Evolutionary conservation across 2,888 invertebrate genomes (phyloP).

Genomic region (Timema cristinae): DNA sequence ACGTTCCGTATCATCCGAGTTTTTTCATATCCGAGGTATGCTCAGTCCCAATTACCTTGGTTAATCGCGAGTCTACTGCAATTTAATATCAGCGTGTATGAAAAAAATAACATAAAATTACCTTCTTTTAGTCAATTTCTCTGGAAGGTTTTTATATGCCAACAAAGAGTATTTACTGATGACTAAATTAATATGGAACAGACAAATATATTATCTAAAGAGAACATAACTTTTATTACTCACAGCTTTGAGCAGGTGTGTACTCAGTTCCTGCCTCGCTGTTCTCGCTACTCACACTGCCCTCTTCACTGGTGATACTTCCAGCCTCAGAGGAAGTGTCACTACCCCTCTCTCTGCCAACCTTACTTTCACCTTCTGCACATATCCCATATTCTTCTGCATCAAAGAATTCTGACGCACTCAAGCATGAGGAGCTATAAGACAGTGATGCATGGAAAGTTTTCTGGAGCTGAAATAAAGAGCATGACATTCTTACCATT

Average conservation of each 20-base stretch:
- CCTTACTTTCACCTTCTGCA: conserved; percentile 39
- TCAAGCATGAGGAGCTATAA: conserved; percentile 72
- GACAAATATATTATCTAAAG: too few species aligned
- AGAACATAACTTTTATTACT: conserved; percentile 25
- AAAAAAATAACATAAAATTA: too few species aligned
- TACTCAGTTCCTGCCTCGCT: conserved; percentile 54
- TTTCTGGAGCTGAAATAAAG: conserved; percentile 23
- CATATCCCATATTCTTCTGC: conserved; percentile 50
- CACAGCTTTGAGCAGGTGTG: conserved; percentile 43
- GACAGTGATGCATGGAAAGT: conserved; percentile 61
- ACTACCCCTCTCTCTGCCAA: conserved; percentile 50
- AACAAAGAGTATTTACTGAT: too few species aligned
- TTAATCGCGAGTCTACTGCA: too few species aligned
- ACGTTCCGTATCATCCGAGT: too few species aligned
- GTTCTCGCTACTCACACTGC: conserved; percentile 65
- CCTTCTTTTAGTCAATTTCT: too few species aligned
- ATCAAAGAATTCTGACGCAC: conserved; percentile 76
- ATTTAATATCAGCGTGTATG: too few species aligned
- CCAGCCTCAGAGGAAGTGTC: conserved; percentile 72
- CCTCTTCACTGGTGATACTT: conserved; percentile 62
- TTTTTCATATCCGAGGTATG: too few species aligned
- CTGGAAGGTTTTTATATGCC: too few species aligned
- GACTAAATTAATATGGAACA: too few species aligned
- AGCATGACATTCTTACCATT: not conserved
- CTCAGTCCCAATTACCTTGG: too few species aligned